phyloP scores from a whole-genome alignment of 2,797 vertebrate species.

The Melanotaenia maccullochi region DNA sequence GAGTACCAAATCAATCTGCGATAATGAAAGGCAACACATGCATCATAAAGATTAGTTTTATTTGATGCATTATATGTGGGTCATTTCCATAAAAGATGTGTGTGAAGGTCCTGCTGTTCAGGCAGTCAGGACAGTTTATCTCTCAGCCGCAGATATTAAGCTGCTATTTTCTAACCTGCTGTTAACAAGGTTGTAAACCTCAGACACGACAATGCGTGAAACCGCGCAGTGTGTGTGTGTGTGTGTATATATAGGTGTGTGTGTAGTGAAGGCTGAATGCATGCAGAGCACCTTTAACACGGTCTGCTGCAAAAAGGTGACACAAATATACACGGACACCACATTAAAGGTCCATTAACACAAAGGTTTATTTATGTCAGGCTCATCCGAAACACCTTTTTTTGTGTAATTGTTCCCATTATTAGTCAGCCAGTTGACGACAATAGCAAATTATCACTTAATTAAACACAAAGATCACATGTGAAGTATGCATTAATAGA shows the following conservation, averaged over 20 bases:
- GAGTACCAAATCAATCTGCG: conserved; percentile 17
- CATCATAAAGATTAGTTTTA: conserved; percentile 62
- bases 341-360: conserved; percentile 41
- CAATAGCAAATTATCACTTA: neutral
- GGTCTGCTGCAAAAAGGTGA: conserved; percentile 30
- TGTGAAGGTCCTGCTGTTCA: conserved; percentile 29
- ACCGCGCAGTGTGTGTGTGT: neutral
- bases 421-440: neutral
- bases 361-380: neutral
- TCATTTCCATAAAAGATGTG: conserved; percentile 35
- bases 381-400: conserved; percentile 1
- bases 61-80: conserved; percentile 32
- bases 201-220: conserved; percentile 34
- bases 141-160: conserved; percentile 57
- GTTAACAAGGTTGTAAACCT: conserved; percentile 66
- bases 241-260: neutral
- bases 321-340: neutral
- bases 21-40: conserved; percentile 40
- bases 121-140: conserved; percentile 50
- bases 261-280: neutral
- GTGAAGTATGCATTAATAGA: neutral
- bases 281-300: conserved; percentile 19
- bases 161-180: conserved; percentile 44
- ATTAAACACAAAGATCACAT: neutral
- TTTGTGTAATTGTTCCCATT: conserved; percentile 6